These are phyloP conservation scores for Aricia agestis DNA, from an alignment of 1,140 invertebrate species.

Conservation along the genomic window DNA sequence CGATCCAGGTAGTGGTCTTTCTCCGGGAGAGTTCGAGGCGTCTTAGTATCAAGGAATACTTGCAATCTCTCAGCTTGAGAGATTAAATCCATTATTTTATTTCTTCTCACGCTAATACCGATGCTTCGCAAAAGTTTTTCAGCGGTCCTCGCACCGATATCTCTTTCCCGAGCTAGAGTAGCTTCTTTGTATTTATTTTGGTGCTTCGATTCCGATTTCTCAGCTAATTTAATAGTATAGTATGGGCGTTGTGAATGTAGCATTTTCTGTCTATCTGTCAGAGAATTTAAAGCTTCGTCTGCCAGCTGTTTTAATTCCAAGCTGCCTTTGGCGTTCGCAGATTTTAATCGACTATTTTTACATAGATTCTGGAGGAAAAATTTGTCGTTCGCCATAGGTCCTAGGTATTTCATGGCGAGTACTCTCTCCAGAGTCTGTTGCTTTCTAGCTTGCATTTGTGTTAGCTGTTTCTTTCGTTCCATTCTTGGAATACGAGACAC, in stretches of 20 bases:
- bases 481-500: conserved; percentile 57
- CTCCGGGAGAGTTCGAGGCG: conserved; percentile 56
- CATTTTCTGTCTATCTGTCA: conserved; percentile 73
- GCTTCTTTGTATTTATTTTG: conserved; percentile 64
- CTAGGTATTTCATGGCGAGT: conserved; percentile 76
- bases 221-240: conserved; percentile 75
- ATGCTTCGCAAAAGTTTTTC: conserved; percentile 66
- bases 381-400: conserved; percentile 76
- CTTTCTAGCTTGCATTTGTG: conserved; percentile 67
- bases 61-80: conserved; percentile 62
- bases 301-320: conserved; percentile 57
- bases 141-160: conserved; percentile 62
- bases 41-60: conserved; percentile 57
- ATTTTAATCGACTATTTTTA: conserved; percentile 60
- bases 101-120: conserved; percentile 59
- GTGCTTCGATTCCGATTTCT: conserved; percentile 68
- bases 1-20: conserved; percentile 62
- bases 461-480: conserved; percentile 52
- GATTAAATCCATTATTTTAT: conserved; percentile 61
- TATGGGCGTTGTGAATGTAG: conserved; percentile 74
- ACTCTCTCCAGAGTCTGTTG: conserved; percentile 68
- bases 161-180: conserved; percentile 63
- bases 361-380: conserved; percentile 70
- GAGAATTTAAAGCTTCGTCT: conserved; percentile 64
- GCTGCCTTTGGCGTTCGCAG: conserved; percentile 70